Evolutionary conservation across 92 coral and sea anemone species (phyloP).

Genomic region (Porites cylindrica): DNA sequence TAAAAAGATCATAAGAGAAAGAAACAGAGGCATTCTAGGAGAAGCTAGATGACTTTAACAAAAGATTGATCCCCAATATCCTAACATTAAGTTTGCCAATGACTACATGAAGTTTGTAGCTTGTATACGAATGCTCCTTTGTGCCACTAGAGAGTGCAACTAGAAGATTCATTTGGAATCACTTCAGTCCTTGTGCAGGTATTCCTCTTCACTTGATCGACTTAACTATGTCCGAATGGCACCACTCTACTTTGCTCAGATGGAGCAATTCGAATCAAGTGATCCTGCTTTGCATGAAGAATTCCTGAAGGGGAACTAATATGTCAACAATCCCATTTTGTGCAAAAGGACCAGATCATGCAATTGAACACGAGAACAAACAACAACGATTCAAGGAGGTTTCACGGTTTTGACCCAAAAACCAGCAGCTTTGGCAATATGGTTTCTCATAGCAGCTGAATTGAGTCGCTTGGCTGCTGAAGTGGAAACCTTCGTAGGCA

Average conservation of each 20-base stretch:
- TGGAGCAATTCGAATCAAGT: slow-evolving; percentile 33
- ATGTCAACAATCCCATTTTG: slow-evolving; percentile 65
- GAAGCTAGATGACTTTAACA: slow-evolving; percentile 40
- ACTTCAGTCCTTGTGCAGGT: slow-evolving; percentile 35
- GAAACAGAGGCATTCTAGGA: slow-evolving; percentile 33
- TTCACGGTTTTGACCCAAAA: slow-evolving; percentile 58
- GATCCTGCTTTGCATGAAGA: slow-evolving; percentile 23
- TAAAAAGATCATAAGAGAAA: slow-evolving; percentile 34
- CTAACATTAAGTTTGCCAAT: slow-evolving; percentile 34
- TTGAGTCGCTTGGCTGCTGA: slow-evolving; percentile 45
- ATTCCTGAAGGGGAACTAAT: slow-evolving; percentile 37
- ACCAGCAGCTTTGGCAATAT: slow-evolving; percentile 66
- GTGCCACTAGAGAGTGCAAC: slow-evolving; percentile 50
- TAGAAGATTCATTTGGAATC: slow-evolving; percentile 65
- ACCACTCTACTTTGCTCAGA: slow-evolving; percentile 70
- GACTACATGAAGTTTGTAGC: slow-evolving; percentile 54
- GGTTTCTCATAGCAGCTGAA: slow-evolving; percentile 64
- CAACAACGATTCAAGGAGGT: slow-evolving; percentile 51
- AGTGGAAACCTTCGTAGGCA: slow-evolving; percentile 54
- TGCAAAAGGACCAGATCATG: slow-evolving; percentile 27
- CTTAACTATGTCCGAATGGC: slow-evolving; percentile 22
- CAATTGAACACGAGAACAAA: slow-evolving; percentile 37
- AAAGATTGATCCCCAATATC: slow-evolving; percentile 39
- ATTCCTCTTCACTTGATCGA: no score
- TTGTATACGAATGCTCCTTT: slow-evolving; percentile 37